Base-by-base conservation (phyloP, 2,888 invertebrate species). In the Pachymerium ferrugineum region DNA sequence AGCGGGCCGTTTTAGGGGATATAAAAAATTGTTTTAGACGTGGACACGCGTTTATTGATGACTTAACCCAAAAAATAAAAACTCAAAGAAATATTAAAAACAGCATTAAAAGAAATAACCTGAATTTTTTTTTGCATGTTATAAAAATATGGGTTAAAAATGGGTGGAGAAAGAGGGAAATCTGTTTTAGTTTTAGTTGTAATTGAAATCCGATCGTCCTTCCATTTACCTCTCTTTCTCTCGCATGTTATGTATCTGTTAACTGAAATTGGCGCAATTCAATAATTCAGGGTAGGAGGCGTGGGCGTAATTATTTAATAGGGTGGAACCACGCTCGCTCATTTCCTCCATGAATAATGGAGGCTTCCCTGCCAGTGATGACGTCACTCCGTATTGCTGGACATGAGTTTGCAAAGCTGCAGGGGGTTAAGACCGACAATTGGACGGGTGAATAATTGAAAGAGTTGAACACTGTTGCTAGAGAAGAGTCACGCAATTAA, bases 161-260 rank as follows among this genome's bases (percentile, higher is more conserved):
- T 14, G 14, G 6, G 14, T 8, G 14, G 42, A 14, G 42, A 42
- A 42, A n/a, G n/a, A n/a, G n/a, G n/a, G n/a, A n/a, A 42, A 42
- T 42, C 42, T 8, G 33, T 42, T 12, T 42, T 42, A 42, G 42
- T 42, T 42, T 42, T 42, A n/a, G 42, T 12, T 33, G n/a, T 42
- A 42, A 42, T 42, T 42, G 42, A 42, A 42, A 42, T 42, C 42
- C 42, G 42, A 42, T 42, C 42, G 42, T 4, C 42, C 42, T 42
- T 42, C 42, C 42, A 42, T 42, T 42, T 42, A 16, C 42, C 14
- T 14, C 42, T 42, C 14, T 42, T 12, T 5, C 33, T 12, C 14
- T 42, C 42, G 42, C 42, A 42, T 42, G 42, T 42, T 42, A 42
- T 42, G 42, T 42, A 42, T 42, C 42, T 42, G 42, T 42, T 42